These are phyloP conservation scores for Hepsetus odoe DNA, from an alignment of 2,113 vertebrate species.

Conservation along the genomic window DNA sequence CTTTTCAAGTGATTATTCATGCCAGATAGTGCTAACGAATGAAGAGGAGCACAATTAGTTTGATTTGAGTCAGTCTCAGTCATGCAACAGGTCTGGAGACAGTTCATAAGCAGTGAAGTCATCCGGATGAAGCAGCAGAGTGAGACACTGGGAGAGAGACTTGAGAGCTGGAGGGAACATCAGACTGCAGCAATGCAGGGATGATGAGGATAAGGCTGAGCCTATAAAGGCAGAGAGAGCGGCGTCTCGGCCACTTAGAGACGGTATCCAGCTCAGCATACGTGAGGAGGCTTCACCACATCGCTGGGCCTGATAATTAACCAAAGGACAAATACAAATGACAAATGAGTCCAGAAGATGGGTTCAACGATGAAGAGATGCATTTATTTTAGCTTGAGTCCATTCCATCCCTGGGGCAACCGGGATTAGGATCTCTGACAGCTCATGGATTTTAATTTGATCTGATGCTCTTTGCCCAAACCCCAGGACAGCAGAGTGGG, in stretches of 20 bases:
- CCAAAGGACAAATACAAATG: neutral
- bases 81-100: conserved; percentile 26
- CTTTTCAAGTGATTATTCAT: conserved; percentile 8
- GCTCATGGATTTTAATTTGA: conserved; percentile 36
- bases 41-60: neutral
- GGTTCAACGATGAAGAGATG: conserved; percentile 4
- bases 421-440: conserved; percentile 15
- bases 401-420: neutral
- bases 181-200: neutral
- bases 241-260: neutral
- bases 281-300: conserved; percentile 10
- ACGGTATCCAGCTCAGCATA: conserved; percentile 8
- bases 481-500: neutral
- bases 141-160: neutral
- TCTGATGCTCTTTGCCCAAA: conserved; percentile 26
- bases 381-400: conserved; percentile 29
- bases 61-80: conserved; percentile 22
- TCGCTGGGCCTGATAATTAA: conserved; percentile 5
- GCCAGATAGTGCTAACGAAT: neutral
- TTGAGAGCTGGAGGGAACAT: neutral
- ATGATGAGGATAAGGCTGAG: neutral
- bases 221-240: neutral
- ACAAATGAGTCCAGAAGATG: conserved; percentile 2
- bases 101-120: conserved; percentile 18
- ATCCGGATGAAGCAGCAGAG: conserved; percentile 4